Base-by-base conservation (phyloP, 2,888 invertebrate species). In the Dugesia japonica region DNA sequence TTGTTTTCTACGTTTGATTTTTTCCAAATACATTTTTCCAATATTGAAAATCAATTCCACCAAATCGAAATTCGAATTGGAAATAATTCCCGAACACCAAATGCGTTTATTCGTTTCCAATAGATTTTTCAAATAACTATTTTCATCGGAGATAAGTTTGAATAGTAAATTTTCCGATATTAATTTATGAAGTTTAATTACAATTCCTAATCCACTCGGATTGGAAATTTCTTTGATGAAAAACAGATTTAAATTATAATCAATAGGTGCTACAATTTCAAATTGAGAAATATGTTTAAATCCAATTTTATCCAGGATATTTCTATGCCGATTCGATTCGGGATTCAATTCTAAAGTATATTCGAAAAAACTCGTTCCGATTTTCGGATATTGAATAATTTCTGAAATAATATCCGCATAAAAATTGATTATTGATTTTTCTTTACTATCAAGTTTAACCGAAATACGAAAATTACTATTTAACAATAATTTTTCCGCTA, bases 221-320 rank as follows among this genome's bases (percentile, higher is more conserved):
- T 56, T 56, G n/a, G 17, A 56, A 13, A 56, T 56, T 56, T 56
- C 56, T 56, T 56, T 56, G n/a, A 56, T 56, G 56, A 56, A 56
- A 56, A 56, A 56, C 1, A 56, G 1, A 13, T n/a, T n/a, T n/a
- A 56, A 56, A 56, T 56, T n/a, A 23, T 56, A 56, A 56, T 56
- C n/a, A 4, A 7, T 56, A 9, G 56, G 56, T 1, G 56, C 56
- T 4, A 56, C 7, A n/a, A 56, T 56, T 23, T 56, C 56, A 1
- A 56, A 23, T n/a, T 56, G 56, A 4, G 56, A 56, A n/a, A 9
- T 9, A 56, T 56, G 56, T n/a, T 56, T 56, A 56, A 20, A 56
- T 4, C 56, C 56, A 20, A 56, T 56, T 4, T 23, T 20, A n/a
- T 56, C 56, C 23, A 56, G 17, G 1, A 56, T 13, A 20, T n/a